phyloP scores from a whole-genome alignment of 2,113 vertebrate genomes.

The Cochlearius cochlearius region DNA sequence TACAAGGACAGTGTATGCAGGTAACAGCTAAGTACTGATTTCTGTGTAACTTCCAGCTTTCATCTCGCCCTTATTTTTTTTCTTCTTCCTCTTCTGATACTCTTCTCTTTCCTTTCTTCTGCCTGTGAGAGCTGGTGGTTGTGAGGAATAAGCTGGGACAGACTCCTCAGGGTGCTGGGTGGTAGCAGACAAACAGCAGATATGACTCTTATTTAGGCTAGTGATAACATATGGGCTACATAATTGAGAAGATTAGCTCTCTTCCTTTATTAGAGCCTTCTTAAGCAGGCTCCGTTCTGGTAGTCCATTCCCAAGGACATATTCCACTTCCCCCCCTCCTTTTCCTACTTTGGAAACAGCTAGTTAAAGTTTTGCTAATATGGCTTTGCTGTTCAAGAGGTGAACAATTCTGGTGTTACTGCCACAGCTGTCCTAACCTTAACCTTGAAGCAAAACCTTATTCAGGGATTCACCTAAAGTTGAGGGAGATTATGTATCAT shows the following conservation, averaged over 20 bases:
- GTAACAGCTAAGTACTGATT: background rate
- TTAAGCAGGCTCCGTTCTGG: background rate
- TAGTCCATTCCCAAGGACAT: background rate
- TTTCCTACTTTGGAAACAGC: background rate
- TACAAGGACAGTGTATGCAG: background rate
- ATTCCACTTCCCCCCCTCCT: background rate
- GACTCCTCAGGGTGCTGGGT: background rate
- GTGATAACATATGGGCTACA: background rate
- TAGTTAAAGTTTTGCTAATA: background rate
- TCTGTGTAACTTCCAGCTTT: background rate
- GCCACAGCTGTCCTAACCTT: background rate
- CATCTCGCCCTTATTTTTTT: background rate
- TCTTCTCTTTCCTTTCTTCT: background rate
- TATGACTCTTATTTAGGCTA: background rate
- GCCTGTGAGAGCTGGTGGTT: background rate
- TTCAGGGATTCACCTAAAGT: background rate
- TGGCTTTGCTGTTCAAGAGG: background rate
- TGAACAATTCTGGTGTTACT: background rate
- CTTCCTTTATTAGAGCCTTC: background rate
- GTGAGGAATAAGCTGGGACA: background rate
- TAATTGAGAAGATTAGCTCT: background rate
- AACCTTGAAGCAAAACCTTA: background rate
- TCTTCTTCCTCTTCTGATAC: background rate
- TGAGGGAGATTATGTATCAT: background rate
- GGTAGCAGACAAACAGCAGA: background rate